These are phyloP conservation scores for Aplysina aerophoba DNA, from an alignment of 37 sponge, comb jelly and placozoan species.

Conservation along the genomic window DNA sequence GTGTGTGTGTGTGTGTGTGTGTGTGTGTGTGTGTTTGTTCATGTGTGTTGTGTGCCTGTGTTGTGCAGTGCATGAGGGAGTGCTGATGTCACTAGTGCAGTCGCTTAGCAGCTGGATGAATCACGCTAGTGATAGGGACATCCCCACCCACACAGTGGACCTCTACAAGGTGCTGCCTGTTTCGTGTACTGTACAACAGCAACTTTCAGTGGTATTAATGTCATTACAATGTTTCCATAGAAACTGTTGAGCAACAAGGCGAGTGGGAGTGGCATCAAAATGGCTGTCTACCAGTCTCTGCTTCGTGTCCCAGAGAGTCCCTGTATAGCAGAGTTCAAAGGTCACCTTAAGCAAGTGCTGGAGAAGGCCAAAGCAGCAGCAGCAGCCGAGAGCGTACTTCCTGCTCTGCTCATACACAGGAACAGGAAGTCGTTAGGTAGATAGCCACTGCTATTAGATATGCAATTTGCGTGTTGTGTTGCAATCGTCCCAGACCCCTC, in stretches of 20 bases:
- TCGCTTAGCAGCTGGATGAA: not conserved
- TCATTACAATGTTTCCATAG: not conserved
- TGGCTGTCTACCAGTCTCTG: not conserved
- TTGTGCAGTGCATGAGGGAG: slow-evolving; percentile 6
- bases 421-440: slow-evolving; percentile 1
- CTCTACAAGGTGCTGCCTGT: slow-evolving; percentile 2
- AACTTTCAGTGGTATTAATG: not conserved
- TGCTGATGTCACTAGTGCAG: not conserved
- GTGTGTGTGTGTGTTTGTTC: not conserved
- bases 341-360: not conserved
- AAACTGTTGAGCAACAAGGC: slow-evolving; percentile 17
- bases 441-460: slow-evolving; percentile 16
- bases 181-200: not conserved
- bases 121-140: not conserved
- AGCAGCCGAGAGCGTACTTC: not conserved
- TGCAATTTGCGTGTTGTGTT: slow-evolving; percentile 39
- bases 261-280: not conserved
- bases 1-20: slow-evolving; percentile 15
- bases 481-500: not conserved
- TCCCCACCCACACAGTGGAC: not conserved
- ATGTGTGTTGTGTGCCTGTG: too few relatives aligned
- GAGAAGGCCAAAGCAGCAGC: not conserved
- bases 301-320: not conserved
- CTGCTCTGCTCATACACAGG: not conserved
- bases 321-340: not conserved